Conservation (phyloP, 2,113 vertebrate genomes). For the Amphiprion ocellaris region DNA sequence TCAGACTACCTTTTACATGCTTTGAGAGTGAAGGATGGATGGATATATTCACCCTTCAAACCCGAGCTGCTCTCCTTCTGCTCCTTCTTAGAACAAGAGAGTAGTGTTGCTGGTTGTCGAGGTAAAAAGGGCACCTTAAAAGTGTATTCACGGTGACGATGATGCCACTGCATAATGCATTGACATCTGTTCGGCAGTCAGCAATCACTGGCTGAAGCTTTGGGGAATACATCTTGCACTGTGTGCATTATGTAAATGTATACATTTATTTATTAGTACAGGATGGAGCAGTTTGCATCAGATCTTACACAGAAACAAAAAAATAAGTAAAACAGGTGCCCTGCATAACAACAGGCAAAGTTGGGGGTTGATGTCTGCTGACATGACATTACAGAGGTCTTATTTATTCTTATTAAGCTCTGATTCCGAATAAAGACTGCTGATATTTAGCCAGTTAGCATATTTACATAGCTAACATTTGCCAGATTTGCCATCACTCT, state of each 20-base stretch:
- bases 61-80: slow-evolving; percentile 34
- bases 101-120: slow-evolving; percentile 15
- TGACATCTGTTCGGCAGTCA: slow-evolving; percentile 63
- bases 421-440: too few species aligned
- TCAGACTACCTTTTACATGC: slow-evolving; percentile 46
- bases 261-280: slow-evolving; percentile 72
- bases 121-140: slow-evolving; percentile 70
- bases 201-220: slow-evolving; percentile 61
- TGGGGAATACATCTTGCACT: slow-evolving; percentile 65
- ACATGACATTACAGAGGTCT: slow-evolving; percentile 18
- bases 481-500: too few species aligned
- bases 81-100: slow-evolving; percentile 16
- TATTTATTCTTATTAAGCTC: too few species aligned
- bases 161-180: slow-evolving; percentile 70
- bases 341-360: background rate
- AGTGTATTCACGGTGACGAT: slow-evolving; percentile 25
- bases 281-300: slow-evolving; percentile 51
- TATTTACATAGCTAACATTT: too few species aligned
- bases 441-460: too few species aligned
- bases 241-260: slow-evolving; percentile 73
- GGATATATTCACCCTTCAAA: slow-evolving; percentile 50
- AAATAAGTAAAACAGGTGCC: slow-evolving; percentile 21
- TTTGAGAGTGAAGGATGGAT: slow-evolving; percentile 41
- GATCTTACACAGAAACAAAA: slow-evolving; percentile 9
- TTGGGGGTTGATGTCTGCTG: slow-evolving; percentile 30